A percentile compares a stretch with the other conserved stretches of the same genome.
Evolutionary conservation across 1,140 invertebrate species (phyloP).

Genomic region (Zelostemma sp.): DNA sequence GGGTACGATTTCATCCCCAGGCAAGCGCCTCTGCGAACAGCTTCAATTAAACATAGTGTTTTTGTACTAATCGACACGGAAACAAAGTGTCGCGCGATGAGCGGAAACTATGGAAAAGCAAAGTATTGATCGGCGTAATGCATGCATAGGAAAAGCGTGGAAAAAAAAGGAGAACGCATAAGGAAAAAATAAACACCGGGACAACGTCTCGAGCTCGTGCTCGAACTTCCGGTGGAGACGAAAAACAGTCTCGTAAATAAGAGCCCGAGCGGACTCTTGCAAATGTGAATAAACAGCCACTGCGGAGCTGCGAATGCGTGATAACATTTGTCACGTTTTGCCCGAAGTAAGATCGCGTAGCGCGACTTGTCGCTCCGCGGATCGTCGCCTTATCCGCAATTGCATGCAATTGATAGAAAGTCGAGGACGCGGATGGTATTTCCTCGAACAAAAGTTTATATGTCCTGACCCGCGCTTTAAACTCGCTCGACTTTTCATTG

Average conservation of each 20-base stretch:
- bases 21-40: too few species aligned
- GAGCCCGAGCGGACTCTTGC: constrained; percentile 18
- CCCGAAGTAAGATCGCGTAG: constrained; percentile 30
- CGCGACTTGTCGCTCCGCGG: constrained; percentile 39
- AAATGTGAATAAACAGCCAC: constrained; percentile 37
- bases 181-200: constrained; percentile 24
- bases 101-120: neutral
- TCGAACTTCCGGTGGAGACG: constrained; percentile 29
- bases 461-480: too few species aligned
- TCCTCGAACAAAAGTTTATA: constrained; percentile 23
- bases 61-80: too few species aligned
- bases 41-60: too few species aligned
- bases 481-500: too few species aligned
- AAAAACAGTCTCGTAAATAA: constrained; percentile 38
- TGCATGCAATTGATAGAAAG: constrained; percentile 33
- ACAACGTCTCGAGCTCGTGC: constrained; percentile 32
- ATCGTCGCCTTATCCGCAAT: constrained; percentile 25
- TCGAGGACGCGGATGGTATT: constrained; percentile 25
- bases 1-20: too few species aligned
- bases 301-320: constrained; percentile 41
- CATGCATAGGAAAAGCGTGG: constrained; percentile 7
- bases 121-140: neutral
- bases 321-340: constrained; percentile 49
- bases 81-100: too few species aligned
- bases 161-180: constrained; percentile 29